These are phyloP conservation scores for Sebastes taczanowskii DNA, from an alignment of 2,797 vertebrate genomes.

Conservation along the genomic window DNA sequence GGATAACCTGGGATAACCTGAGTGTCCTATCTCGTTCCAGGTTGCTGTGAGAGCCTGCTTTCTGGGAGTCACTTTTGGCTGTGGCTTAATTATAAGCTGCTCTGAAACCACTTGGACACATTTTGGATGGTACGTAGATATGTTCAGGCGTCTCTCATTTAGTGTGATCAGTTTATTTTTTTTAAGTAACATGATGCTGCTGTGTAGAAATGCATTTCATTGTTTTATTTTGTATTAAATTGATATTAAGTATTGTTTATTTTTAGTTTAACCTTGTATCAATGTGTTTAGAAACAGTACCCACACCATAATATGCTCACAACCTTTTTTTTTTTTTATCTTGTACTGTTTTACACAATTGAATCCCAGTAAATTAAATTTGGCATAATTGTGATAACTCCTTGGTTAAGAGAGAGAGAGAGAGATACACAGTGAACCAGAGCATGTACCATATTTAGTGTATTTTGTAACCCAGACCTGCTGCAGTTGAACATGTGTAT, in stretches of 20 bases:
- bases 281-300: no score
- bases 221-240: background rate
- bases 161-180: background rate
- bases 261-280: background rate
- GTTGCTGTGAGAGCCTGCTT: constrained; percentile 94
- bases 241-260: background rate
- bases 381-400: background rate
- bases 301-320: background rate
- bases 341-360: background rate
- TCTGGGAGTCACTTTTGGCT: constrained; percentile 93
- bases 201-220: no score
- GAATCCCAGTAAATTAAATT: background rate
- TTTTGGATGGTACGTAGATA: constrained; percentile 91
- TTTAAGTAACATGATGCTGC: background rate
- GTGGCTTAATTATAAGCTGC: constrained; percentile 89
- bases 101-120: constrained; percentile 92
- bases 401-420: background rate
- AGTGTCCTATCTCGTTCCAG: constrained; percentile 64
- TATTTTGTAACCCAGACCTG: background rate
- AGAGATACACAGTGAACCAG: background rate
- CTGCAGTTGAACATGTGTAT: background rate
- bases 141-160: no score
- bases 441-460: background rate
- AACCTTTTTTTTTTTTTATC: background rate
- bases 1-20: background rate